Base-by-base conservation (phyloP, 2,797 vertebrate species). In the Brachyrhaphis roseni region DNA sequence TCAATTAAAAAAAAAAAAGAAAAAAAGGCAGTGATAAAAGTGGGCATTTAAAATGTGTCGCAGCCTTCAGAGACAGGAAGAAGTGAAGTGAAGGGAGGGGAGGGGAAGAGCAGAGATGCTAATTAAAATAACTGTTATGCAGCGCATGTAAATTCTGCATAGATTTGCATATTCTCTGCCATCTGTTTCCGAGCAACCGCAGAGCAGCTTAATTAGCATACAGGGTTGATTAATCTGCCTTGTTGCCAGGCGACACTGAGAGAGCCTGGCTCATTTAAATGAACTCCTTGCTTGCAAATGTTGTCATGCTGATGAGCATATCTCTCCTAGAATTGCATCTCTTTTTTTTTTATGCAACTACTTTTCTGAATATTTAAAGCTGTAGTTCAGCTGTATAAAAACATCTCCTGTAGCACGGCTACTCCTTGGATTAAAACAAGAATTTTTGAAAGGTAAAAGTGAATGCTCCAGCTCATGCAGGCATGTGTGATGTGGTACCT, bases 141-240 rank as follows among this genome's bases (percentile, higher is more conserved):
- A 96, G 95, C 93, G 94, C 95, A 97, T 97, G 97, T 97, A 97
- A 97, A 98, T 99, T 97, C 97, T 98, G 97, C 97, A 97, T 97
- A 96, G 96, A 99, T 99, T 98, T 99, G 97, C 98, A 99, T 98
- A 98, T 97, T 99, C 97, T 95, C 95, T 87, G 96, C 97, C 98
- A 98, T 98, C 98, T 98, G 98, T 99, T 98, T 98, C 96, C 97
- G 94, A 95, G 98, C 96, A 97, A 98, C 97, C 96, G 95, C 96
- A 95, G 96, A 96, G 95, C 94, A 87, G 96, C 97, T 53, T 98
- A 97, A 98, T 99, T 98, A 99, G 96, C 98, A 98, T 98, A 98
- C 95, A 95, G 95, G 95, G 96, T 96, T 98, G 97, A 98, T 98
- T 97, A 97, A 98, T 98, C 97, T 94, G 91, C 93, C 93, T 89